Conservation (phyloP, 37 sponge, comb jelly and placozoan genomes). For the Spongilla lacustris region DNA sequence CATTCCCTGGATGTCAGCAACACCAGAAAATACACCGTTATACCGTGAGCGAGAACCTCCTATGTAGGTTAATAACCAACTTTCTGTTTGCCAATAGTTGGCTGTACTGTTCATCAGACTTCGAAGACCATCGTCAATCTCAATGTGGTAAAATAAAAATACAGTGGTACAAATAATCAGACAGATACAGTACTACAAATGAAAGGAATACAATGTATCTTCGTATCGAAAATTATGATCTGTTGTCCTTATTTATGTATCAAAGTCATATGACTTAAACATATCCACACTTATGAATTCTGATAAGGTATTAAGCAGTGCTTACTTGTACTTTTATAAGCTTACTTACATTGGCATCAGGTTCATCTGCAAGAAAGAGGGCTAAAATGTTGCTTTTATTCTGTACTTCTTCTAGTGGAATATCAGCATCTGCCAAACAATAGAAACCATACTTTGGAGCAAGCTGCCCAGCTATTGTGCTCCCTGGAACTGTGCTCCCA, state of each 20-base stretch:
- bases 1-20: slow-evolving; percentile 76
- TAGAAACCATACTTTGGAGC: slow-evolving; percentile 57
- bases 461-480: slow-evolving; percentile 38
- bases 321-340: too few species aligned
- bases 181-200: too few species aligned
- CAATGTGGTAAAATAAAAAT: not conserved
- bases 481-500: slow-evolving; percentile 19
- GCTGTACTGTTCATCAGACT: slow-evolving; percentile 46
- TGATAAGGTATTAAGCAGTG: too few species aligned
- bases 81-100: slow-evolving; percentile 3
- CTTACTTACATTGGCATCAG: slow-evolving; percentile 51
- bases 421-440: slow-evolving; percentile 16
- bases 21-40: slow-evolving; percentile 68
- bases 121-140: slow-evolving; percentile 38
- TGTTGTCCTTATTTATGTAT: too few species aligned
- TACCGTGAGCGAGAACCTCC: slow-evolving; percentile 63
- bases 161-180: not conserved
- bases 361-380: slow-evolving; percentile 50
- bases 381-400: slow-evolving; percentile 45
- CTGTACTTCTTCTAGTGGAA: slow-evolving; percentile 18
- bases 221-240: too few species aligned
- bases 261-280: too few species aligned
- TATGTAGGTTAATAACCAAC: slow-evolving; percentile 38
- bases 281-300: too few species aligned
- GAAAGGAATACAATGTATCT: too few species aligned